A percentile compares a stretch with the other conserved stretches of the same genome.
phyloP scores from a whole-genome alignment of 2,888 invertebrate genomes.

The Incurvaria masculella region DNA sequence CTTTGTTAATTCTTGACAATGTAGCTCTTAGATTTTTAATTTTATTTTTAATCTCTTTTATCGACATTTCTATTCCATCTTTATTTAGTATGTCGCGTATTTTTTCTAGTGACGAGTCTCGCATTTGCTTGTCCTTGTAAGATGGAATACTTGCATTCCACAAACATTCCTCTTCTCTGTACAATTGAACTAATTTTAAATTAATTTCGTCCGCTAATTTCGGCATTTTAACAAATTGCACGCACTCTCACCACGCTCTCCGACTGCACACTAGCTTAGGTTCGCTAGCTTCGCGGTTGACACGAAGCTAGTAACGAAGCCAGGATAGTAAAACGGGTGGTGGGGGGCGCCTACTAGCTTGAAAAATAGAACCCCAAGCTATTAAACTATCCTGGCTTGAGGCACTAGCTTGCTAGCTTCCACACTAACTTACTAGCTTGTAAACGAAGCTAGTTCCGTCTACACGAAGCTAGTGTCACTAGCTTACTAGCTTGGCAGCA shows the following conservation, averaged over 20 bases:
- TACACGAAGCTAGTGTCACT: slow-evolving; percentile 12
- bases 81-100: slow-evolving; percentile 9
- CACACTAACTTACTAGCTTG: slow-evolving; percentile 10
- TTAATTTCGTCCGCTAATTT: slow-evolving; percentile 8
- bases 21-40: background rate
- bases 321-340: slow-evolving; percentile 10
- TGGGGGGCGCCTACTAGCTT: too few species aligned
- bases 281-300: slow-evolving; percentile 9
- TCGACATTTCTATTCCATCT: slow-evolving; percentile 6
- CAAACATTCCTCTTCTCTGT: slow-evolving; percentile 10
- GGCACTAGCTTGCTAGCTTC: too few species aligned
- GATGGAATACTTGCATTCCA: slow-evolving; percentile 11
- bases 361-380: slow-evolving; percentile 11
- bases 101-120: slow-evolving; percentile 10
- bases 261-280: slow-evolving; percentile 9
- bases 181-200: slow-evolving; percentile 9
- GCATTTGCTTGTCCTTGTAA: slow-evolving; percentile 11
- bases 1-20: slow-evolving; percentile 10
- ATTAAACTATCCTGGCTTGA: slow-evolving; percentile 12
- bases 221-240: too few species aligned
- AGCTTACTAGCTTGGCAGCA: slow-evolving; percentile 4
- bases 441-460: slow-evolving; percentile 11
- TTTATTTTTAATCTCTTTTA: too few species aligned
- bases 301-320: slow-evolving; percentile 9
- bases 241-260: too few species aligned